phyloP scores from a whole-genome alignment of 2,888 invertebrate species.

The Hypena proboscidalis region DNA sequence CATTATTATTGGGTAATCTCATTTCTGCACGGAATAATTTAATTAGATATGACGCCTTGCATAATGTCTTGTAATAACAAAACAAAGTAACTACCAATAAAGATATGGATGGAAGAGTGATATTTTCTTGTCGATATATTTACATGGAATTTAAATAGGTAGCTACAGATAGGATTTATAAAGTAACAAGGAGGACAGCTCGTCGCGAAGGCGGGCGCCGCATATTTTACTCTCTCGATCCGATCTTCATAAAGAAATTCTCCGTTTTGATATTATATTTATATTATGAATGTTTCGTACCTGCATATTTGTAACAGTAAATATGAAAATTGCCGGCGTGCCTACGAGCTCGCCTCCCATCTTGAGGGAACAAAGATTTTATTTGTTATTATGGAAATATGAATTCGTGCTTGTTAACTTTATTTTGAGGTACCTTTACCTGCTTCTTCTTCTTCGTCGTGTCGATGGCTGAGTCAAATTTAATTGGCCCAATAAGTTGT shows the following conservation, averaged over 20 bases:
- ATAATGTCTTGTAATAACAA: conserved; percentile 9
- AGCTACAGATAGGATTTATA: conserved; percentile 57
- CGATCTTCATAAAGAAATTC: conserved; percentile 86
- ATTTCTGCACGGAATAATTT: conserved; percentile 27
- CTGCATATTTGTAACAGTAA: conserved; percentile 86
- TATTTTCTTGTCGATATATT: conserved; percentile 21
- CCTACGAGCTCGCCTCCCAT: conserved; percentile 72
- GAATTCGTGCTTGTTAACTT: conserved; percentile 46
- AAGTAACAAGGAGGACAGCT: conserved; percentile 60
- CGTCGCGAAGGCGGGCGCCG: conserved; percentile 62
- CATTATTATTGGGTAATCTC: conserved; percentile 43
- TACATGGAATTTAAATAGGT: conserved; percentile 25
- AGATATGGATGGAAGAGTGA: conserved; percentile 7
- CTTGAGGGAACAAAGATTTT: conserved; percentile 74
- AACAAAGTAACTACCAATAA: not conserved
- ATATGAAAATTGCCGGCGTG: conserved; percentile 85
- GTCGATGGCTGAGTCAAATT: no score
- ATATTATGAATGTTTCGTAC: conserved; percentile 84
- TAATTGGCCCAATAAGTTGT: no score
- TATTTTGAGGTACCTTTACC: conserved; percentile 36
- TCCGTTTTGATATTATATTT: conserved; percentile 86
- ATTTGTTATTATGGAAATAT: conserved; percentile 75
- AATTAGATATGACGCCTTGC: conserved; percentile 20
- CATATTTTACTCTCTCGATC: conserved; percentile 82
- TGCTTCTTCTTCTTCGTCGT: no score